These are phyloP conservation scores for Drosophila nigritarsus DNA, from an alignment of 2,888 invertebrate species.

Conservation along the genomic window DNA sequence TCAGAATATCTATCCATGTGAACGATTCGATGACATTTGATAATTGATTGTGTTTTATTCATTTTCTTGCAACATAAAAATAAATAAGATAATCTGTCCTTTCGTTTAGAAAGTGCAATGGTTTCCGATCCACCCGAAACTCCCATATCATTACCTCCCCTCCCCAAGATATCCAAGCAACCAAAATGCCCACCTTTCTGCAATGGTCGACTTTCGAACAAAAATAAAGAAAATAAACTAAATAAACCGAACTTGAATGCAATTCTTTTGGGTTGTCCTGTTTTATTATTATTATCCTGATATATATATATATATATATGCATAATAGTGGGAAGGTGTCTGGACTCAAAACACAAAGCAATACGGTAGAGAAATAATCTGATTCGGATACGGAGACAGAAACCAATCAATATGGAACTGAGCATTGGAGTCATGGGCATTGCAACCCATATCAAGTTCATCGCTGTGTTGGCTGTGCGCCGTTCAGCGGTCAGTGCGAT, in stretches of 20 bases:
- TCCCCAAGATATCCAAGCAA: neutral
- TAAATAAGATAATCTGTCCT: neutral
- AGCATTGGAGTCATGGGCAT: no score
- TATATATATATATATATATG: conserved; percentile 14
- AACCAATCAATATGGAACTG: neutral
- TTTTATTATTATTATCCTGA: neutral
- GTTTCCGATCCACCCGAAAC: no score
- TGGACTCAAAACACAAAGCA: neutral
- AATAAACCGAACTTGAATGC: conserved; percentile 4
- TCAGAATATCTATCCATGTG: neutral
- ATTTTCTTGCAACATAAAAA: neutral
- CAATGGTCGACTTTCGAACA: neutral
- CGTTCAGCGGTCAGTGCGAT: conserved; percentile 62
- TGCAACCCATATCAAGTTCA: no score
- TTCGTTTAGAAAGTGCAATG: neutral
- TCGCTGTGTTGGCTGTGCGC: conserved; percentile 73
- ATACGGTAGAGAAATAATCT: neutral
- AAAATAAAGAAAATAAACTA: neutral
- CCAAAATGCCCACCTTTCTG: neutral
- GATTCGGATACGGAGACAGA: neutral
- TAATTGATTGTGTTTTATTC: neutral
- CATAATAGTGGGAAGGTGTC: neutral
- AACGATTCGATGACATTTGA: neutral
- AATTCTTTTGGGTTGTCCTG: neutral
- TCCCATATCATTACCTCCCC: neutral